Conservation (phyloP, 2,797 vertebrate species). For the Microcaecilia unicolor region DNA sequence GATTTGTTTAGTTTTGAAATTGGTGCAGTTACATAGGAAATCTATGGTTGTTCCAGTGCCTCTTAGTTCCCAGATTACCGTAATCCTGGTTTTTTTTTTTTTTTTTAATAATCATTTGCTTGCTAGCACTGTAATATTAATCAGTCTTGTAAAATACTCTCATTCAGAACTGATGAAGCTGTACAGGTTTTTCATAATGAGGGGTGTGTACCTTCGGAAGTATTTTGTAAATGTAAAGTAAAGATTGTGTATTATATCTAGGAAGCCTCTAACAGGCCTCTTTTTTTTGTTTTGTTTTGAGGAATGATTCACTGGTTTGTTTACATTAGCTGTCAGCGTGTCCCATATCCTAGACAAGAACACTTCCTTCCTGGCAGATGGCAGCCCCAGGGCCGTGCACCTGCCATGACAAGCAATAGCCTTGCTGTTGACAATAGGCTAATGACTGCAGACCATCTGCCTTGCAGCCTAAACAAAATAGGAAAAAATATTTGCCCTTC, state of each 20-base stretch:
- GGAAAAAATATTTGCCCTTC: slow-evolving; percentile 23
- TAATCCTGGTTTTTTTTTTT: too few species aligned
- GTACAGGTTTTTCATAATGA: too few species aligned
- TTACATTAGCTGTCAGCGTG: slow-evolving; percentile 29
- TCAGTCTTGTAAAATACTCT: too few species aligned
- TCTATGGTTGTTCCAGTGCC: too few species aligned
- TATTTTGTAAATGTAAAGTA: too few species aligned
- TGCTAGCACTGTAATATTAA: too few species aligned
- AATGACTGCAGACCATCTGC: slow-evolving; percentile 75
- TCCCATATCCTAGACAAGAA: slow-evolving; percentile 25
- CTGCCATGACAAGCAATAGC: slow-evolving; percentile 68
- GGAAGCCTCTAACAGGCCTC: neutral
- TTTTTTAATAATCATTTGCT: too few species aligned
- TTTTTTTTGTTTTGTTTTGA: too few species aligned
- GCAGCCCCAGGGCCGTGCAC: slow-evolving; percentile 67
- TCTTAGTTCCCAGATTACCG: too few species aligned
- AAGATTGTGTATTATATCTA: neutral
- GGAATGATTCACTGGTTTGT: slow-evolving; percentile 25
- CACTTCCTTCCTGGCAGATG: slow-evolving; percentile 54
- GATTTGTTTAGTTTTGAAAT: neutral
- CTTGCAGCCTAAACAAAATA: slow-evolving; percentile 41
- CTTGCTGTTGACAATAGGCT: slow-evolving; percentile 68
- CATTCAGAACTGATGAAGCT: too few species aligned
- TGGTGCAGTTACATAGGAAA: too few species aligned
- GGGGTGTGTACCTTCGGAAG: too few species aligned